phyloP scores from a whole-genome alignment of 2,888 invertebrate genomes.

The Noctua fimbriata region DNA sequence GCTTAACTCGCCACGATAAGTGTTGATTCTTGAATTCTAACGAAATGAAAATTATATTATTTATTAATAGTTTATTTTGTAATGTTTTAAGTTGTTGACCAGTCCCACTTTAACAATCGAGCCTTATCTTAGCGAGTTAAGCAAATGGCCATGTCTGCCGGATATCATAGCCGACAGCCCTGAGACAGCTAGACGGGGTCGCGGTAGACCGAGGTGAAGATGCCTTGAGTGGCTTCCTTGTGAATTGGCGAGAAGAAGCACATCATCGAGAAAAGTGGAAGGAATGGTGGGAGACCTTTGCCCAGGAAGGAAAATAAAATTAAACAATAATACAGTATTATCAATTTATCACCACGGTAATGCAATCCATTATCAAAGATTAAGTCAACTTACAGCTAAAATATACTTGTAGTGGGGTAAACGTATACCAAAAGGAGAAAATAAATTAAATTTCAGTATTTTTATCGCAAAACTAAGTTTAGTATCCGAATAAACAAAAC shows the following conservation, averaged over 20 bases:
- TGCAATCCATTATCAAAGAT: background rate
- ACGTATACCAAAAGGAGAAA: background rate
- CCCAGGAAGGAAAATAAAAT: background rate
- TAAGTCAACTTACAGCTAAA: background rate
- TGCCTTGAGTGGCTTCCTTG: background rate
- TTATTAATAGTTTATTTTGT: background rate
- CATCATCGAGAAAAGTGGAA: background rate
- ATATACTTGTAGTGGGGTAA: background rate
- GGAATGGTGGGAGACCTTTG: background rate
- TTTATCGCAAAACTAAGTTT: background rate
- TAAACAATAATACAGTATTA: background rate
- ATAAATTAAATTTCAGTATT: background rate
- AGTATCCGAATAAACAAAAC: background rate
- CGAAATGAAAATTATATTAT: background rate
- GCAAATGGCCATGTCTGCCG: background rate
- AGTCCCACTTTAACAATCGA: background rate
- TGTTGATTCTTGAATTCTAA: constrained; percentile 31
- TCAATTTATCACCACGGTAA: background rate
- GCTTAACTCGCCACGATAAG: constrained; percentile 66
- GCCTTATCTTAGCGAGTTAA: background rate
- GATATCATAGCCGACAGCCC: background rate
- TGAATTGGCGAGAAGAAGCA: background rate
- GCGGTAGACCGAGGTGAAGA: background rate
- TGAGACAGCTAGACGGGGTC: background rate
- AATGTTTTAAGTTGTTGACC: background rate